Percentiles rank a stretch among this genome's conserved stretches.
Conservation (phyloP, 2,888 invertebrate genomes). For the Gonocerus acuteangulatus region DNA sequence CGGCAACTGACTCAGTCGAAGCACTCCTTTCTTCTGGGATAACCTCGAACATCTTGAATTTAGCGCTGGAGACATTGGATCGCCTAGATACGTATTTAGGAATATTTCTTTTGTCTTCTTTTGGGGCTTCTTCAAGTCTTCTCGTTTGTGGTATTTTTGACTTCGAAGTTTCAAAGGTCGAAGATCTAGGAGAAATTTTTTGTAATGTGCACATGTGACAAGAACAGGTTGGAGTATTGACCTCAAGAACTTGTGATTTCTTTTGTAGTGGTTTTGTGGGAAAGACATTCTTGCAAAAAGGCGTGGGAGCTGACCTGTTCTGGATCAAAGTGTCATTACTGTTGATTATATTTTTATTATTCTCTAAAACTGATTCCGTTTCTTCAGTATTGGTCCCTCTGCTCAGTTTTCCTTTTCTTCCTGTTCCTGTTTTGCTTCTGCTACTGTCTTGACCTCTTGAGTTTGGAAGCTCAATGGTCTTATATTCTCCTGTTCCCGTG, state of each 20-base stretch:
- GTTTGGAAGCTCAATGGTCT: not conserved
- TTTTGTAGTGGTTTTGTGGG: not conserved
- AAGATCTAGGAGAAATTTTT: constrained; percentile 20
- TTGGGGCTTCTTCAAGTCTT: constrained; percentile 1
- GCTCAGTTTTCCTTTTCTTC: not conserved
- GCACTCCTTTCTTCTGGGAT: constrained; percentile 49
- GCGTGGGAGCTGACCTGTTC: not conserved
- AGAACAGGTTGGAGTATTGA: constrained; percentile 30
- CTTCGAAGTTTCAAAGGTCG: not conserved
- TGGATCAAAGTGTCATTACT: not conserved
- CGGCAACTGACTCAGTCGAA: constrained; percentile 29
- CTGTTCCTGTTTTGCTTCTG: not conserved
- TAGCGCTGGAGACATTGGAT: constrained; percentile 27
- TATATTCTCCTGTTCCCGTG: constrained; percentile 22
- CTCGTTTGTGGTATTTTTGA: not conserved
- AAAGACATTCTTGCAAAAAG: constrained; percentile 14
- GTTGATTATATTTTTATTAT: constrained; percentile 17
- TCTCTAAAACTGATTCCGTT: not conserved
- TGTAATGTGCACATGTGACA: constrained; percentile 34
- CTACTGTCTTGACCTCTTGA: not conserved
- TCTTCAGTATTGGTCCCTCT: constrained; percentile 21
- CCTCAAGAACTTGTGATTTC: constrained; percentile 29
- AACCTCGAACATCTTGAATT: constrained; percentile 45
- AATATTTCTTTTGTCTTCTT: constrained; percentile 27
- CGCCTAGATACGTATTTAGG: constrained; percentile 21